A percentile compares a stretch with the other conserved stretches of the same genome.
Conservation (phyloP, 2,113 vertebrate species). For the Montifringilla adamsi region DNA sequence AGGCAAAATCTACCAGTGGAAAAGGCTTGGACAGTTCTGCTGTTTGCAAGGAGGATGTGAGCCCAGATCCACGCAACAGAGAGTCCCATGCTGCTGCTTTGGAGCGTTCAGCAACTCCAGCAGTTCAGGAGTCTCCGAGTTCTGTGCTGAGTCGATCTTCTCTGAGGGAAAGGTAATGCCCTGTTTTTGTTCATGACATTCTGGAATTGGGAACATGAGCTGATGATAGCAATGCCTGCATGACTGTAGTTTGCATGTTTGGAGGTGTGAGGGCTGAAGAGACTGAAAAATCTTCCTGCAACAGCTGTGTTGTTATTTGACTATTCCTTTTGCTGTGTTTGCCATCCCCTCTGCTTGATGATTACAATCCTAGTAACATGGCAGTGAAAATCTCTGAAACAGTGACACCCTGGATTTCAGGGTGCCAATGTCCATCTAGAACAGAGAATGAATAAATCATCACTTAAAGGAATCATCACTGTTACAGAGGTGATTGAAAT, state of each 20-base stretch:
- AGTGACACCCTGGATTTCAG: background rate
- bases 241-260: background rate
- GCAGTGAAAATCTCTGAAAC: background rate
- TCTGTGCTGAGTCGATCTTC: conserved; percentile 77
- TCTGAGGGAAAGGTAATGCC: conserved; percentile 86
- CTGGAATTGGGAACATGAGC: background rate
- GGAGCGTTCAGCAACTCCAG: conserved; percentile 56
- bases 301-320: background rate
- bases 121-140: conserved; percentile 65
- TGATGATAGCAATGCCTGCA: background rate
- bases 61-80: conserved; percentile 5
- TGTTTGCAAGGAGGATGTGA: conserved; percentile 45
- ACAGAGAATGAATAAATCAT: background rate
- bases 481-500: background rate
- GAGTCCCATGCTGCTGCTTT: conserved; percentile 30
- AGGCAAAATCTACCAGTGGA: conserved; percentile 65
- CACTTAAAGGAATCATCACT: background rate
- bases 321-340: background rate
- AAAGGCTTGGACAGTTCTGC: conserved; percentile 59
- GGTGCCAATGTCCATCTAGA: background rate
- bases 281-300: background rate
- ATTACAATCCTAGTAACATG: background rate
- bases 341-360: background rate
- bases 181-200: background rate
- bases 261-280: background rate